phyloP scores from a whole-genome alignment of 2,888 invertebrate genomes.

The Agrochola lota region DNA sequence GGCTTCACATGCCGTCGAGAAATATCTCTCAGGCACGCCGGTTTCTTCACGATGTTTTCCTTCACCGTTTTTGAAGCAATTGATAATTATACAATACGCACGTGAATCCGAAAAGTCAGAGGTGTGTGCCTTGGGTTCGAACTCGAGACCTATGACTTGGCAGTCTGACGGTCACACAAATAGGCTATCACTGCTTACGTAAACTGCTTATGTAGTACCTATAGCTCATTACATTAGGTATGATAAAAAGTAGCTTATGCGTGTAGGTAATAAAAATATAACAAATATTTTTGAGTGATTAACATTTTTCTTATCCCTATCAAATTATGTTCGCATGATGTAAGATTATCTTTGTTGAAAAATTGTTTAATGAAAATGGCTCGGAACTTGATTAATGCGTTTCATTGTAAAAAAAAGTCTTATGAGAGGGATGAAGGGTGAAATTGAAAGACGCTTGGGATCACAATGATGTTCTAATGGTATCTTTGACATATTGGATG shows the following conservation, averaged over 20 bases:
- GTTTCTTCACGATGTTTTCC: no score
- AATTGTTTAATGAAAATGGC: background rate
- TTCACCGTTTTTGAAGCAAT: no score
- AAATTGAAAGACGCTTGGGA: background rate
- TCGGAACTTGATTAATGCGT: background rate
- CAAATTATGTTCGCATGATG: conserved; percentile 3
- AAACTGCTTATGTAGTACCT: no score
- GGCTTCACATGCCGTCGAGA: no score
- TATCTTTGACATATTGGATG: background rate
- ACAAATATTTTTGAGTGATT: background rate
- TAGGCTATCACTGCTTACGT: no score
- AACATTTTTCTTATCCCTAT: background rate
- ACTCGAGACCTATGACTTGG: no score
- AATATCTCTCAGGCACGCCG: no score
- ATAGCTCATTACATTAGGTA: background rate
- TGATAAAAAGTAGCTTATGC: background rate
- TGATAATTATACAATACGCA: no score
- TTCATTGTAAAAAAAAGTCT: background rate
- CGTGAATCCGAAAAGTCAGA: no score
- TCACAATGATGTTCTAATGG: background rate
- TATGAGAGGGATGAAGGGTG: background rate
- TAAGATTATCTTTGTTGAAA: background rate
- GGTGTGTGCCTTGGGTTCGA: no score
- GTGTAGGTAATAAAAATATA: background rate
- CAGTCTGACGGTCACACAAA: no score